A percentile compares a stretch with the other conserved stretches of the same genome.
Conservation (phyloP, 1,140 invertebrate genomes). For the Drosophila dunni region DNA sequence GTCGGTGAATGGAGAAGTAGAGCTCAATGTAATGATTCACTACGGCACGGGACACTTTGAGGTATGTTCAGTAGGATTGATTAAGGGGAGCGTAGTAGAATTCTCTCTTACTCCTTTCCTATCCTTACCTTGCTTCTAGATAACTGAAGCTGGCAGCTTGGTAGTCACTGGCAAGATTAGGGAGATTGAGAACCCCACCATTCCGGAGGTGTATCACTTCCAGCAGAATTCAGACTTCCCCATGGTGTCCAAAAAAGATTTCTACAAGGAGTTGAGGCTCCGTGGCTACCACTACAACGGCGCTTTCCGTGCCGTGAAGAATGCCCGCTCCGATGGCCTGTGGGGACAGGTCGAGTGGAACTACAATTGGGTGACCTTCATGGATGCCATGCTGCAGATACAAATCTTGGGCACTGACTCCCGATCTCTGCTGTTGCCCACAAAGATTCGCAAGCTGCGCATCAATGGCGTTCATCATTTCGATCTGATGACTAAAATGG, state of each 20-base stretch:
- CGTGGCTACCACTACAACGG: slow-evolving; percentile 95
- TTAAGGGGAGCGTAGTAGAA: neutral
- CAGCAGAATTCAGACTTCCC: slow-evolving; percentile 84
- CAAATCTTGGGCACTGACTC: slow-evolving; percentile 91
- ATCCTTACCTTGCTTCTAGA: slow-evolving; percentile 78
- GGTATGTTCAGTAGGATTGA: slow-evolving; percentile 39
- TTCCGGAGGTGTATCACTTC: slow-evolving; percentile 84
- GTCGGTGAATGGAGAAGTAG: slow-evolving; percentile 88
- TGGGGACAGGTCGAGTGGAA: slow-evolving; percentile 88
- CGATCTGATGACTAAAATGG: slow-evolving; percentile 81
- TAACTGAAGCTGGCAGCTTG: slow-evolving; percentile 91
- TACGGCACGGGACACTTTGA: slow-evolving; percentile 93
- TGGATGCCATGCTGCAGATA: slow-evolving; percentile 97
- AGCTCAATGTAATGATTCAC: slow-evolving; percentile 93
- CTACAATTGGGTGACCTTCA: slow-evolving; percentile 95
- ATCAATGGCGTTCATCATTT: slow-evolving; percentile 91
- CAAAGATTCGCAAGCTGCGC: slow-evolving; percentile 91
- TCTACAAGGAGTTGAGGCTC: slow-evolving; percentile 96
- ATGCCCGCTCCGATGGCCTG: slow-evolving; percentile 84
- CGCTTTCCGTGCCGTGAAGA: slow-evolving; percentile 64
- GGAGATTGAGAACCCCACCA: slow-evolving; percentile 85
- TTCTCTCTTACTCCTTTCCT: neutral
- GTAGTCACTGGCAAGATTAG: slow-evolving; percentile 92
- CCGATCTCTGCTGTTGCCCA: slow-evolving; percentile 92
- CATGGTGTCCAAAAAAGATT: slow-evolving; percentile 88